Percentiles rank a stretch among this genome's conserved stretches.
These are phyloP conservation scores for Paraplagusia blochii DNA, from an alignment of 2,113 vertebrate species.

Conservation along the genomic window DNA sequence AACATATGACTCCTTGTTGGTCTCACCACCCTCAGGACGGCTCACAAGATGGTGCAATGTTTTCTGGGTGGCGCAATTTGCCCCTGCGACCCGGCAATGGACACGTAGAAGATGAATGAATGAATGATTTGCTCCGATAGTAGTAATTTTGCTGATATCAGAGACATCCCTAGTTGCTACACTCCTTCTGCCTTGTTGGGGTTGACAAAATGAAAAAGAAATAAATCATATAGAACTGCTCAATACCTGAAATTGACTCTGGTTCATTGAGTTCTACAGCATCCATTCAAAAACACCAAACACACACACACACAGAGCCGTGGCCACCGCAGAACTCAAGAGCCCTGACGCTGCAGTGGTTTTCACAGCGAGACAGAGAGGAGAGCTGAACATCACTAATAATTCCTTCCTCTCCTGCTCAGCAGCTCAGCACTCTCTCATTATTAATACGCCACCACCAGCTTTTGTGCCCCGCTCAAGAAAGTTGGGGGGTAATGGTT, in stretches of 20 bases:
- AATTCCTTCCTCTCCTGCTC: conserved; percentile 26
- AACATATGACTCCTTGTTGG: no score
- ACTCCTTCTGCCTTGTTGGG: neutral
- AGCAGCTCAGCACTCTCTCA: conserved; percentile 33
- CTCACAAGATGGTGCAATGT: no score
- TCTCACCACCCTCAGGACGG: no score
- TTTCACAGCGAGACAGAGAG: conserved; percentile 3
- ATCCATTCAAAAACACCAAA: conserved; percentile 10
- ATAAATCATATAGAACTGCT: conserved; percentile 11
- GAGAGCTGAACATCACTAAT: conserved; percentile 30
- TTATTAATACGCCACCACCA: conserved; percentile 17
- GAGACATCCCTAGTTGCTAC: no score
- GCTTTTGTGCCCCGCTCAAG: conserved; percentile 27
- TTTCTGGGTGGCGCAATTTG: no score
- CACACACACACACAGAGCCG: conserved; percentile 13
- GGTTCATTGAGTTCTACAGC: no score
- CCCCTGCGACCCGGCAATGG: no score
- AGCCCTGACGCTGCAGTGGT: no score
- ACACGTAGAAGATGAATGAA: no score
- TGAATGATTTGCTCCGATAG: no score
- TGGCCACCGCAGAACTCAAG: neutral
- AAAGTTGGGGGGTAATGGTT: conserved; percentile 45
- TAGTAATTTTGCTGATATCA: no score
- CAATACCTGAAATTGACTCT: neutral
- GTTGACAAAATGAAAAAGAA: conserved; percentile 5